Evolutionary conservation across 2,888 invertebrate genomes (phyloP), one percentile per base, ranked within the genome.

Genomic region (Lasioglossum lativentre): DNA sequence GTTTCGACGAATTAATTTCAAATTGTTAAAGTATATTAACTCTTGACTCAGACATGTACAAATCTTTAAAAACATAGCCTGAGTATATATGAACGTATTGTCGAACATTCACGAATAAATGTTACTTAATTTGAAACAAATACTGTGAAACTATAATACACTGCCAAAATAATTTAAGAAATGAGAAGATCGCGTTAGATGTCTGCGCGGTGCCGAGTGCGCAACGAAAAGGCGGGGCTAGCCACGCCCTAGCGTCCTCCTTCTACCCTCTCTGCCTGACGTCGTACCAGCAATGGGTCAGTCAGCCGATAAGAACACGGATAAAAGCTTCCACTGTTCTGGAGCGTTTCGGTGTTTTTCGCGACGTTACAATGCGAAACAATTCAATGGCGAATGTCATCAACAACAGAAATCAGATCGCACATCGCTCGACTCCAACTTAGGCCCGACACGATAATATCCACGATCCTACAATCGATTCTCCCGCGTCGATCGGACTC

Each of bases 401-500:
- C 52, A 6, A 52, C 23, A 23, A 30, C 27, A 16, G 4, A 30
- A 30, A 63, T 63, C 63, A 30, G 23, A 23, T 52, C 10, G 63
- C n/a, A 63, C 63, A 30, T 63, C 63, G 63, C 63, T 63, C 63
- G 27, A 14, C 59, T 63, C 27, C 27, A 30, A 30, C 27, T 63
- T 88, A 88, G 88, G 88, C 88, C 88, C n/a, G 80, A 30, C 38
- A 47, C 84, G 74, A 73, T 76, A 75, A 78, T 63, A 70, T 76
- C 42, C 70, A 38, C 4, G 42, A 74, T 75, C 40, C 14, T 63
- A 2, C 68, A 56, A 63, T 66, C 42, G 47, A 47, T 70, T 52
- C 52, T 74, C 74, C 34, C 74, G 47, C 78, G 66, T 45, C 34
- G 72, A 80, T 78, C 83, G 75, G 56, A 30, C 66, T 81, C 74